Conservation (phyloP, 2,113 vertebrate species). For the Dicrurus megarhynchus region DNA sequence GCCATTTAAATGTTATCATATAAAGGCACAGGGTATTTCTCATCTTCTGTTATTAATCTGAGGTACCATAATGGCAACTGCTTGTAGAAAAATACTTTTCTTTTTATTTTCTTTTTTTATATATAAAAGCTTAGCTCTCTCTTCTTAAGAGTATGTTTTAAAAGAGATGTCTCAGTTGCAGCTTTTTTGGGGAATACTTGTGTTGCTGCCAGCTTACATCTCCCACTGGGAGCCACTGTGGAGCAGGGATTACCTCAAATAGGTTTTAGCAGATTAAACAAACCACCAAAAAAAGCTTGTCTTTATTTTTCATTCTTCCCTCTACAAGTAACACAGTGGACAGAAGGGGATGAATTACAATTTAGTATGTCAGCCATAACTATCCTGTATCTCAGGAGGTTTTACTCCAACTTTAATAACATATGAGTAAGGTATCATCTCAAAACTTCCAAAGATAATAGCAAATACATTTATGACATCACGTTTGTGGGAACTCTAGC, state of each 20-base stretch:
- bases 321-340: neutral
- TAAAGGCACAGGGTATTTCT: neutral
- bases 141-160: neutral
- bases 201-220: conserved; percentile 22
- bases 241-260: conserved; percentile 32
- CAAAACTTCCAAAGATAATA: neutral
- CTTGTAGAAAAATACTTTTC: neutral
- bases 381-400: neutral
- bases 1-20: neutral
- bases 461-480: neutral
- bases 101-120: neutral
- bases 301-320: neutral
- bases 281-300: neutral
- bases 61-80: neutral
- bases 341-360: neutral
- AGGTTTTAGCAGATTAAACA: conserved; percentile 19
- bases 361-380: neutral
- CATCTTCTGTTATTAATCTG: neutral
- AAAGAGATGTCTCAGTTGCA: neutral
- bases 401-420: neutral
- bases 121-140: neutral
- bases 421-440: neutral
- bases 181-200: conserved; percentile 4
- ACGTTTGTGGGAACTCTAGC: neutral
- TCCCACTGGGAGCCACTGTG: conserved; percentile 23